Base-by-base conservation (phyloP, 2,113 vertebrate species). In the Sinocyclocheilus rhinocerous region DNA sequence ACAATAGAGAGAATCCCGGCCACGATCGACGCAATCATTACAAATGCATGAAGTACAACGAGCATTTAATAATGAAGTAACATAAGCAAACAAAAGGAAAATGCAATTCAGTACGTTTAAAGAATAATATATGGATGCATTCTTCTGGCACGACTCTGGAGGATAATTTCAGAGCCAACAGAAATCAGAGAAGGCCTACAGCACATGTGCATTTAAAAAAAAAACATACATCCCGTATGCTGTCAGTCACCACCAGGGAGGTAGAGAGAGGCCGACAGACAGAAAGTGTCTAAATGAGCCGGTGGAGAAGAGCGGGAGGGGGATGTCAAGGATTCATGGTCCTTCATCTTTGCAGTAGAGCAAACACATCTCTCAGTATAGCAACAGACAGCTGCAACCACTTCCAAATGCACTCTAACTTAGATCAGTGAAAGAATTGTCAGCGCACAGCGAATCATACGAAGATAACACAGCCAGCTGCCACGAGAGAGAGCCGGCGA, bases 321-420 rank as follows among this genome's bases (percentile, higher is more conserved):
- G 96, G 96, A 96, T 98, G 97, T 98, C 97, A 98, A 97, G 97
- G 97, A 99, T 99, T 97, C 96, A 93, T 93, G 96, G 97, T 97
- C 97, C 97, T 99, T 99, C 97, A 97, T 99, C 97, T 99, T 96
- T 96, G 97, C 97, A 97, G 97, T 96, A 97, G 95, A 97, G 96
- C 97, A 98, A 97, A 97, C 96, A 97, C 96, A 94, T 98, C 97
- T 97, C 97, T 97, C 96, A 96, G 97, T 96, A 97, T 96, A 97
- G 97, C 96, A 96, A 97, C 96, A 98, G 97, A 98, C 97, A 98
- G 97, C 97, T 98, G 97, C 96, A 97, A 97, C 96, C 96, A 97
- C 97, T 97, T 97, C 97, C 96, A 97, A 97, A 98, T 96, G 96
- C 97, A 96, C 96, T 96, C 96, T 96, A 98, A 97, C 97, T 98